These are phyloP conservation scores for Neuroterus valhalla DNA, from an alignment of 1,140 invertebrate genomes.

Conservation along the genomic window DNA sequence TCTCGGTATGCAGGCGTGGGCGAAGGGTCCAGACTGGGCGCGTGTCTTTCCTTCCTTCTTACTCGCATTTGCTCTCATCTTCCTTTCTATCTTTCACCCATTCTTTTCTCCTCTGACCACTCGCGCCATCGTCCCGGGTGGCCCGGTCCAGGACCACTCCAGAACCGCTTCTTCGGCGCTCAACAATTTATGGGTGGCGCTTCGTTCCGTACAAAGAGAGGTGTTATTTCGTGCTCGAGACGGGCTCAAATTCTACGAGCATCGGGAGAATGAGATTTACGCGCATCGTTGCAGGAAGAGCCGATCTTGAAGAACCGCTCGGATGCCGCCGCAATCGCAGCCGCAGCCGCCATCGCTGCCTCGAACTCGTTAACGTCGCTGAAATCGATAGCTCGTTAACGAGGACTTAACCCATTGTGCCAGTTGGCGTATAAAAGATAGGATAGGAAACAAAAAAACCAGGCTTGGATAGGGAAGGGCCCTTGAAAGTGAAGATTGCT, in stretches of 20 bases:
- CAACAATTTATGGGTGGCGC: conserved; percentile 74
- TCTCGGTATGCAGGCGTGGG: conserved; percentile 68
- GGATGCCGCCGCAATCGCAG: conserved; percentile 30
- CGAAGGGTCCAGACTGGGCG: conserved; percentile 64
- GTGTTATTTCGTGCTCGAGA: conserved; percentile 60
- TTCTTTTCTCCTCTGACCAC: conserved; percentile 39
- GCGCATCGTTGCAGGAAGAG: conserved; percentile 57
- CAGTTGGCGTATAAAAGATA: conserved; percentile 24
- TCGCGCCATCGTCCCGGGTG: conserved; percentile 62
- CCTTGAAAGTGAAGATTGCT: background rate
- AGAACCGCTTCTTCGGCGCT: conserved; percentile 59
- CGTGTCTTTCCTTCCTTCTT: conserved; percentile 57
- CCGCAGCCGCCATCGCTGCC: conserved; percentile 40
- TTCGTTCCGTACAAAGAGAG: conserved; percentile 59
- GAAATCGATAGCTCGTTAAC: conserved; percentile 57
- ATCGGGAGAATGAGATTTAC: conserved; percentile 65
- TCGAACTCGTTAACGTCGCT: conserved; percentile 53
- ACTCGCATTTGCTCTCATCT: conserved; percentile 28
- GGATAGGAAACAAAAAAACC: background rate
- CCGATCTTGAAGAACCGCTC: conserved; percentile 48
- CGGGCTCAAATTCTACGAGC: conserved; percentile 56
- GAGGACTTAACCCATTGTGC: conserved; percentile 36
- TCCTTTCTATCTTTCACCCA: conserved; percentile 23
- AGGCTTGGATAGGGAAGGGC: background rate
- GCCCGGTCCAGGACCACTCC: conserved; percentile 54